These are phyloP conservation scores for Syncerus caffer DNA, from an alignment of 2,797 vertebrate genomes.

Conservation along the genomic window DNA sequence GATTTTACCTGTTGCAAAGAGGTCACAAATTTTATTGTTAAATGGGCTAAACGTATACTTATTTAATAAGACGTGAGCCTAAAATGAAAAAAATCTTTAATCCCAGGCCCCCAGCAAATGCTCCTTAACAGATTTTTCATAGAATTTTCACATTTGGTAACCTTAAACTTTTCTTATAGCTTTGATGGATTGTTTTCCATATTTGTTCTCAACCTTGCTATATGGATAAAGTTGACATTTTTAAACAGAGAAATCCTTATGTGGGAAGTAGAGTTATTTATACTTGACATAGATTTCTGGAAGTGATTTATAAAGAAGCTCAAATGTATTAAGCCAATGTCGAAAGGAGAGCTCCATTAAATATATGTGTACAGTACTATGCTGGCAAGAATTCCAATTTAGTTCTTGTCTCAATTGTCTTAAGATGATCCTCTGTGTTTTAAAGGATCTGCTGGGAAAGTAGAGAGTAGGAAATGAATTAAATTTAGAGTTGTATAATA, in stretches of 20 bases:
- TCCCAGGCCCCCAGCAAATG: background rate
- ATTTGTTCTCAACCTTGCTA: constrained; percentile 55
- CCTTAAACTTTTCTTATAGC: constrained; percentile 51
- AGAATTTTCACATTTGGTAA: constrained; percentile 44
- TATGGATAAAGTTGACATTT: constrained; percentile 51
- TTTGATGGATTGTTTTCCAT: constrained; percentile 55
- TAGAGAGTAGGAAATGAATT: constrained; percentile 35
- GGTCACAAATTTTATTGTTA: constrained; percentile 70
- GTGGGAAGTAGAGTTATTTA: constrained; percentile 63
- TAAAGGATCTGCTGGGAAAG: constrained; percentile 13
- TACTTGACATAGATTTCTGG: constrained; percentile 58
- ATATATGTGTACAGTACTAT: background rate
- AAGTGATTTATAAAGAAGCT: constrained; percentile 60
- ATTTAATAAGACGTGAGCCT: background rate
- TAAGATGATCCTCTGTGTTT: constrained; percentile 43
- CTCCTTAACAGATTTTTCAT: constrained; percentile 42
- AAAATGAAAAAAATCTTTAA: background rate
- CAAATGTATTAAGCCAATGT: constrained; percentile 48
- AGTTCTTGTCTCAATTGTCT: constrained; percentile 30
- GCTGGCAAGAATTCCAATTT: constrained; percentile 49
- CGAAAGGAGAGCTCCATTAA: constrained; percentile 37
- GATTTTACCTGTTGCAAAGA: constrained; percentile 68
- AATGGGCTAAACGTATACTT: constrained; percentile 52
- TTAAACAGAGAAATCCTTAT: constrained; percentile 58
- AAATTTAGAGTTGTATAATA: constrained; percentile 4